Evolutionary conservation across 2,888 invertebrate genomes (phyloP).

Genomic region (Drosophila recens): DNA sequence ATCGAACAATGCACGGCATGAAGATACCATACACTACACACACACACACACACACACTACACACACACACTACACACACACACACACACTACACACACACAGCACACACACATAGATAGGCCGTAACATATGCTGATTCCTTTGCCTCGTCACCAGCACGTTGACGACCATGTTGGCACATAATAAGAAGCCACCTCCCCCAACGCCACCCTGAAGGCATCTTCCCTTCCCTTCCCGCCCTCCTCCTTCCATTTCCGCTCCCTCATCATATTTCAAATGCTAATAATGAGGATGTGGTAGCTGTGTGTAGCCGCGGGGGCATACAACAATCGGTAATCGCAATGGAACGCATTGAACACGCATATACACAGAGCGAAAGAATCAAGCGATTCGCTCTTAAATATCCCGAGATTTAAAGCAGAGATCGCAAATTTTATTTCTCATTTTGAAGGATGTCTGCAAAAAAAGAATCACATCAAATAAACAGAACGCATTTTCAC

Average conservation of each 20-base stretch:
- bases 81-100: constrained; percentile 15
- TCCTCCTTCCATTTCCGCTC: not conserved
- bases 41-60: constrained; percentile 20
- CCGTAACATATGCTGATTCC: constrained; percentile 77
- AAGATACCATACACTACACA: constrained; percentile 48
- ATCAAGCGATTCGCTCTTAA: not conserved
- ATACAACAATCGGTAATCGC: constrained; percentile 27
- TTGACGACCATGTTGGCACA: constrained; percentile 78
- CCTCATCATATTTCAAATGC: constrained; percentile 24
- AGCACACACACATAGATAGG: constrained; percentile 9
- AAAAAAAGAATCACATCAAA: too few relatives aligned
- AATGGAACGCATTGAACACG: constrained; percentile 6
- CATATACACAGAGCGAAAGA: not conserved
- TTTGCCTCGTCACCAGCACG: constrained; percentile 65
- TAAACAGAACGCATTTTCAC: too few relatives aligned
- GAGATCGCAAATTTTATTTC: too few relatives aligned
- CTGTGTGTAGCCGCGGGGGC: constrained; percentile 35
- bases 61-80: constrained; percentile 8
- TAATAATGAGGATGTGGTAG: constrained; percentile 45
- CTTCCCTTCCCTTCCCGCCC: not conserved
- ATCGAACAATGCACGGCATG: constrained; percentile 76
- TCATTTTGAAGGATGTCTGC: too few relatives aligned
- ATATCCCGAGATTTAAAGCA: not conserved
- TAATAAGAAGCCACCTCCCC: constrained; percentile 53
- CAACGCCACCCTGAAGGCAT: not conserved